Conservation (phyloP, 2,888 invertebrate genomes). For the Lasiommata megera region DNA sequence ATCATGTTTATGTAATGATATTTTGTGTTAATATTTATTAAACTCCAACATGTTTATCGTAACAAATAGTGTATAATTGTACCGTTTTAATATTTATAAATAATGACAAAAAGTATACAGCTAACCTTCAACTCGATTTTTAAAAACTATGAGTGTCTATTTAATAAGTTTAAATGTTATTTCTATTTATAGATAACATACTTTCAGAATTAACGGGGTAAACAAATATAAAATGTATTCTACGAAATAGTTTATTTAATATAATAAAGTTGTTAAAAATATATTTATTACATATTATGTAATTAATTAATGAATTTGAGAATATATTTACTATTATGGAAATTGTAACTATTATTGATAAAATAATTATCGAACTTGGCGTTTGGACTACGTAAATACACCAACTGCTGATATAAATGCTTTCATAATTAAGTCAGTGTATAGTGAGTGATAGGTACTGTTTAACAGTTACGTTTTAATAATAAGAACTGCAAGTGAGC, state of each 20-base stretch:
- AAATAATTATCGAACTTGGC: constrained; percentile 47
- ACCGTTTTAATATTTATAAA: no score
- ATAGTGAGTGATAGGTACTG: constrained; percentile 69
- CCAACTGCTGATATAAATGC: constrained; percentile 56
- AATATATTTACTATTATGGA: constrained; percentile 14
- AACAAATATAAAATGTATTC: background rate
- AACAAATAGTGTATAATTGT: no score
- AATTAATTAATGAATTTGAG: constrained; percentile 7
- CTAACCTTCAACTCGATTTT: no score
- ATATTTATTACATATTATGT: background rate
- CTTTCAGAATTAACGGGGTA: background rate
- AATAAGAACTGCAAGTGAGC: constrained; percentile 56
- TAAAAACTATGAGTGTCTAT: no score
- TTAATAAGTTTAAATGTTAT: no score
- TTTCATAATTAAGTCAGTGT: constrained; percentile 66
- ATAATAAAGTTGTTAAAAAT: background rate
- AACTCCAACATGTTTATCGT: no score
- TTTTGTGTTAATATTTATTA: no score
- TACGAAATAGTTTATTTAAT: background rate
- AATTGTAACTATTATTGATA: background rate
- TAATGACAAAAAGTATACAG: no score
- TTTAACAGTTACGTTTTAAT: constrained; percentile 75
- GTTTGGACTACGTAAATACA: constrained; percentile 68
- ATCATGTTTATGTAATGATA: no score
- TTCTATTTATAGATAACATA: background rate